Base-by-base conservation (phyloP, 2,113 vertebrate species). In the Acanthochromis polyacanthus region DNA sequence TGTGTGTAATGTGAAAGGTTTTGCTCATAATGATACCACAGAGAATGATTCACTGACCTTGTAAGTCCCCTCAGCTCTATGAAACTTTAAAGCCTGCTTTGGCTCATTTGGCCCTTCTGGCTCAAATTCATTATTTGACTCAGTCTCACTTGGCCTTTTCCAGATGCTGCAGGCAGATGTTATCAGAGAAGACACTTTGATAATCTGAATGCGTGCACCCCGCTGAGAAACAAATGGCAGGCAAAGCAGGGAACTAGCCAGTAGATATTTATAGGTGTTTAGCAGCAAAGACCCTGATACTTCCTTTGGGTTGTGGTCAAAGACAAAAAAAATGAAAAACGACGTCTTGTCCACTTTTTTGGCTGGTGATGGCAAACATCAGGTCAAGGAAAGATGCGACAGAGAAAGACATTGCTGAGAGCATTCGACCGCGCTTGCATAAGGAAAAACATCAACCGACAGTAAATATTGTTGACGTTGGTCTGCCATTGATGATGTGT, bases 61-160 rank as follows among this genome's bases (percentile, higher is more conserved):
- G 8, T 28, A 10, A 10, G 11, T 22, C 40, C 6, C 15, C 25
- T 30, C 19, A 60, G 22, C 22, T 62, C 22, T 30, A 1, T 19
- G 28, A 2, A 48, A 9, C 19, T 23, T 53, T 19, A n/a, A 17
- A 32, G 43, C 6, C 3, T 20, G 8, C 23, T 63, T 20, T 12
- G 7, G 60, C 52, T 57, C 40, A 23, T 74, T 75, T 50, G 40
- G 38, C 38, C 56, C 69, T 61, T 57, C 3, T 4, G 36, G 4
- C 23, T 36, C 38, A 30, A 7, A 56, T 58, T 25, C 36, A 64
- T 38, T 10, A 16, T 45, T 36, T 43, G 11, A 19, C 45, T 65
- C 50, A 12, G 36, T 52, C 48, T 53, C 55, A 67, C 3, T 1
- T 2, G 32, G 7, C 28, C 14, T 6, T 10, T 80, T 72, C 25